A percentile compares a stretch with the other conserved stretches of the same genome.
phyloP scores from a whole-genome alignment of 2,888 invertebrate species.

The Phortica okadai region DNA sequence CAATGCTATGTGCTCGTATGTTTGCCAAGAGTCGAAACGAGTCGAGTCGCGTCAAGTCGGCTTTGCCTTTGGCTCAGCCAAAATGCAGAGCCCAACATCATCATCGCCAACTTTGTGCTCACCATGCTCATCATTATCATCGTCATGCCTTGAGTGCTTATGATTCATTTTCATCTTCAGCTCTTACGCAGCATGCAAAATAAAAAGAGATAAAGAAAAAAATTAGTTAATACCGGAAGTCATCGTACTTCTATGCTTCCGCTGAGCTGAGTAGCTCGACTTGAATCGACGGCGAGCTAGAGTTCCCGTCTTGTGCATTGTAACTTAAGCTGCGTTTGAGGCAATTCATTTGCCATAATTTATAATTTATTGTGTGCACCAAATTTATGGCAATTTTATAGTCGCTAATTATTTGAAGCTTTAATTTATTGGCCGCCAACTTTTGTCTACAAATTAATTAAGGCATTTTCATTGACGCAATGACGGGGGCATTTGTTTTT shows the following conservation, averaged over 20 bases:
- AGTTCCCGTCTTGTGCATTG: not conserved
- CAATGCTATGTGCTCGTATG: not conserved
- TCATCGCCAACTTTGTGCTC: not conserved
- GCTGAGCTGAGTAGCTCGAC: conserved; percentile 49
- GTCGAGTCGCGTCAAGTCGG: not conserved
- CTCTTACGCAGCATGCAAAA: conserved; percentile 47
- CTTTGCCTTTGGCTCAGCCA: conserved; percentile 10
- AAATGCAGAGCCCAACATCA: conserved; percentile 4
- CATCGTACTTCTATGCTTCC: conserved; percentile 70
- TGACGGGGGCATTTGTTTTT: not conserved
- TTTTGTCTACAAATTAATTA: not conserved
- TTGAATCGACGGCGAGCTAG: not conserved
- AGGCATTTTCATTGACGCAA: not conserved
- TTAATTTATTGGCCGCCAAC: conserved; percentile 7
- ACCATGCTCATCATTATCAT: conserved; percentile 12
- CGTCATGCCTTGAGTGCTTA: conserved; percentile 19
- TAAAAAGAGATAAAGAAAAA: conserved; percentile 54
- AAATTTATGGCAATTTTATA: conserved; percentile 67
- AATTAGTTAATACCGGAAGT: conserved; percentile 72
- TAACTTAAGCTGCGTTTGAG: conserved; percentile 1
- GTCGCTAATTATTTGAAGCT: conserved; percentile 57
- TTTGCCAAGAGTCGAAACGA: not conserved
- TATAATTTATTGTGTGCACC: conserved; percentile 63
- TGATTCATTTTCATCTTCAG: conserved; percentile 23
- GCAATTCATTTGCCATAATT: conserved; percentile 51